Conservation (phyloP, 2,888 invertebrate genomes). For the Parascotia fuliginaria region DNA sequence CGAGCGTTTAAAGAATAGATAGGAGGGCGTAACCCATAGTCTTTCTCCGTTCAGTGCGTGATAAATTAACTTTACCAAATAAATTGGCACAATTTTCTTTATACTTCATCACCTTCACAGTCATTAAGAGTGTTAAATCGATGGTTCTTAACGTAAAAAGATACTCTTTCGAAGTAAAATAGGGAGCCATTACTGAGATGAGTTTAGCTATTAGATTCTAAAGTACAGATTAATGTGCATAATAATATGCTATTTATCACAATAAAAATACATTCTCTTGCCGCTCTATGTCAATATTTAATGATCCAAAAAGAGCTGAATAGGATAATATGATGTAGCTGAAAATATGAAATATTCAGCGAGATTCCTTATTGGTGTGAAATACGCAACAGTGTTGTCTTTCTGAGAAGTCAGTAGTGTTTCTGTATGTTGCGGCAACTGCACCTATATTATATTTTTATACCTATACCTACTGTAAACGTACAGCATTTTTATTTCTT, state of each 20-base stretch:
- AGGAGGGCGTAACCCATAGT: slow-evolving; percentile 25
- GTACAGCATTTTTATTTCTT: too few relatives aligned
- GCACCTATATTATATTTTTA: too few relatives aligned
- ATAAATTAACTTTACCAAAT: slow-evolving; percentile 40
- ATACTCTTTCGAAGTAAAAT: slow-evolving; percentile 31
- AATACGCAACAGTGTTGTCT: too few relatives aligned
- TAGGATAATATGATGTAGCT: slow-evolving; percentile 14
- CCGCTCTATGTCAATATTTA: slow-evolving; percentile 24
- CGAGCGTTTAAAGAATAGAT: slow-evolving; percentile 24
- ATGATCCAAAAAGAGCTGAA: slow-evolving; percentile 9
- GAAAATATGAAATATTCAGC: too few relatives aligned
- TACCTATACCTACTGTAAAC: too few relatives aligned
- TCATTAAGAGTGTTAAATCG: slow-evolving; percentile 47
- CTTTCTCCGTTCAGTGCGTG: slow-evolving; percentile 25
- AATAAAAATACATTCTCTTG: slow-evolving; percentile 11
- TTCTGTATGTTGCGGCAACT: too few relatives aligned
- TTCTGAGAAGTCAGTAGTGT: too few relatives aligned
- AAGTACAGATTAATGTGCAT: background rate
- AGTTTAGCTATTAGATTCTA: slow-evolving; percentile 24
- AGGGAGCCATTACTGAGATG: slow-evolving; percentile 31
- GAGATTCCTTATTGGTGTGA: too few relatives aligned
- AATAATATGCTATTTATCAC: slow-evolving; percentile 19
- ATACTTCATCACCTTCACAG: slow-evolving; percentile 45
- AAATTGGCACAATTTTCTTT: slow-evolving; percentile 48
- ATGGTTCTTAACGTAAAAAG: slow-evolving; percentile 30